Conservation (phyloP, 2,113 vertebrate species). For the Ceyx melanurus region DNA sequence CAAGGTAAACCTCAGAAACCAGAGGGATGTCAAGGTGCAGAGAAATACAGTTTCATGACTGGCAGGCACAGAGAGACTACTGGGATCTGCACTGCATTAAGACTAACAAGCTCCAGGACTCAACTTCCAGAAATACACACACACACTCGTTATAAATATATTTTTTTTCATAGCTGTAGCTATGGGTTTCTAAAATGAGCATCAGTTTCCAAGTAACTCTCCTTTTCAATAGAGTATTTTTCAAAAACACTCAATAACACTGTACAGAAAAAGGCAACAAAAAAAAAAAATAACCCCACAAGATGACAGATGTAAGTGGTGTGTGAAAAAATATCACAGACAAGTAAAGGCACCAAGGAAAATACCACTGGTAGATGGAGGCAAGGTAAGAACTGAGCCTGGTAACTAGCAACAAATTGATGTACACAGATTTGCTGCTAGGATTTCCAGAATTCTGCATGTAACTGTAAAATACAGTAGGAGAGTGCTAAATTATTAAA, state of each 20-base stretch:
- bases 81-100: not conserved
- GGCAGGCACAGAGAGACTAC: not conserved
- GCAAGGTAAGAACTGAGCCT: not conserved
- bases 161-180: not conserved
- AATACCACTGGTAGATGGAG: constrained; percentile 5
- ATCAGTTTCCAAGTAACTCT: not conserved
- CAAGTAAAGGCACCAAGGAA: not conserved
- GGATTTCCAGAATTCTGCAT: constrained; percentile 9
- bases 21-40: not conserved
- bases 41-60: not conserved
- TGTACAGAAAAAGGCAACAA: not conserved
- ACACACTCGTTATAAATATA: not conserved
- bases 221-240: not conserved
- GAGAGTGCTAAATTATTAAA: not conserved
- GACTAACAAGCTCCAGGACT: not conserved
- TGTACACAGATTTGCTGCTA: not conserved
- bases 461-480: not conserved
- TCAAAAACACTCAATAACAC: not conserved
- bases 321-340: not conserved
- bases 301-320: not conserved
- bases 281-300: not conserved
- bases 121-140: not conserved
- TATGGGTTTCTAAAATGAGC: not conserved
- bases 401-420: constrained; percentile 50
- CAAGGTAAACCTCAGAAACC: constrained; percentile 10